These are phyloP conservation scores for Tricholaema leucomelas DNA, from an alignment of 2,113 vertebrate species.

Conservation along the genomic window DNA sequence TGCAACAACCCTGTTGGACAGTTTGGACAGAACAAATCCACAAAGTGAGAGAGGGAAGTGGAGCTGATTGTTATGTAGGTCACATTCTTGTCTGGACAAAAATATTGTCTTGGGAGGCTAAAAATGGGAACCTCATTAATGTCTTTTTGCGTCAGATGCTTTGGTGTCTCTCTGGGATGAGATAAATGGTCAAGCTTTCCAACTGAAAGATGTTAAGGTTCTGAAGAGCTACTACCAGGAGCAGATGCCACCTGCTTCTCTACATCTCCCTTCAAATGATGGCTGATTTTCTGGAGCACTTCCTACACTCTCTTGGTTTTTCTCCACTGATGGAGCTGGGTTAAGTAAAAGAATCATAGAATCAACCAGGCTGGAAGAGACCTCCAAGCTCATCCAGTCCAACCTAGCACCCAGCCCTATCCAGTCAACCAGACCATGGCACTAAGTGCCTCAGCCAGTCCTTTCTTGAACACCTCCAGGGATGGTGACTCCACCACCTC, in stretches of 20 bases:
- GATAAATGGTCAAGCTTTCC: background rate
- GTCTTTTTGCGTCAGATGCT: background rate
- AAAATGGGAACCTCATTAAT: background rate
- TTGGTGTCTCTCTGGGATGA: background rate
- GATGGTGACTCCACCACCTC: no score
- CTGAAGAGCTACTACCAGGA: background rate
- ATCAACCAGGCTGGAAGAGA: no score
- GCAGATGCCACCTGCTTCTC: background rate
- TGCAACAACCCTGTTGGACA: background rate
- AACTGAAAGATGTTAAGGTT: background rate
- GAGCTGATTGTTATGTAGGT: background rate
- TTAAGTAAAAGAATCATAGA: no score
- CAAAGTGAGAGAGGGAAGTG: background rate
- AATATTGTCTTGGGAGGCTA: background rate
- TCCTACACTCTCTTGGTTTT: background rate
- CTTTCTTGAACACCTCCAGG: no score
- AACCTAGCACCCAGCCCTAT: no score
- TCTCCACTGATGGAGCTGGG: background rate
- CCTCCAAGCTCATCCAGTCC: no score
- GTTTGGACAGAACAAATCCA: background rate
- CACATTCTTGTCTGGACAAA: background rate
- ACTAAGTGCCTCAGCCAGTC: no score
- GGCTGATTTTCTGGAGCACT: background rate
- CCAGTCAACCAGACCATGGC: no score
- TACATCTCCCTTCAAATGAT: background rate